Evolutionary conservation across 2,797 vertebrate species (phyloP).

Genomic region (Phalloptychus januarius): DNA sequence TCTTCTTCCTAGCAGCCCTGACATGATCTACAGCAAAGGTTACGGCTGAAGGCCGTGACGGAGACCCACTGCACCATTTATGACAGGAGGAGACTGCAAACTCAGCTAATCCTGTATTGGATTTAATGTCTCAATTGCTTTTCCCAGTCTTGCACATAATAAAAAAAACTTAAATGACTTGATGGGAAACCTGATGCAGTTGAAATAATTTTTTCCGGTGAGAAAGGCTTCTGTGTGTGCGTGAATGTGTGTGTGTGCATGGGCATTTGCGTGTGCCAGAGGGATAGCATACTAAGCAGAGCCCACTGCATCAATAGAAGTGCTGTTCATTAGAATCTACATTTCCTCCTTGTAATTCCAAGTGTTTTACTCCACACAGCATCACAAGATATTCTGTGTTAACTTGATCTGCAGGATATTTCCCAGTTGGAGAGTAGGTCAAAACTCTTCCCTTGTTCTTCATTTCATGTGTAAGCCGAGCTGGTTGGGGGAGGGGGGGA

Average conservation of each 20-base stretch:
- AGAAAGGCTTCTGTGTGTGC: conserved; percentile 21
- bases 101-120: conserved; percentile 44
- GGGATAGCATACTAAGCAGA: conserved; percentile 71
- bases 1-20: conserved; percentile 48
- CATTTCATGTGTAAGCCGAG: conserved; percentile 7
- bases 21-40: conserved; percentile 64
- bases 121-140: conserved; percentile 40
- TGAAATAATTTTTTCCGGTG: conserved; percentile 49
- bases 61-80: conserved; percentile 25
- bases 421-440: conserved; percentile 4
- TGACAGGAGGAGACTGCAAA: conserved; percentile 31
- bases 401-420: conserved; percentile 35
- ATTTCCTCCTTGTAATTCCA: conserved; percentile 56
- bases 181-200: conserved; percentile 46
- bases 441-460: conserved; percentile 7
- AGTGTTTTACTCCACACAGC: conserved; percentile 57
- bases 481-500: not conserved
- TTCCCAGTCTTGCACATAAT: conserved; percentile 22
- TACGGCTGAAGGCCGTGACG: conserved; percentile 28
- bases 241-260: conserved; percentile 22
- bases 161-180: conserved; percentile 43
- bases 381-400: conserved; percentile 41
- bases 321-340: conserved; percentile 75
- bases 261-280: conserved; percentile 8
- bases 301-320: conserved; percentile 73